Evolutionary conservation across 1,140 invertebrate species (phyloP), one percentile per base, ranked within the genome.

Genomic region (Babylonia areolata): DNA sequence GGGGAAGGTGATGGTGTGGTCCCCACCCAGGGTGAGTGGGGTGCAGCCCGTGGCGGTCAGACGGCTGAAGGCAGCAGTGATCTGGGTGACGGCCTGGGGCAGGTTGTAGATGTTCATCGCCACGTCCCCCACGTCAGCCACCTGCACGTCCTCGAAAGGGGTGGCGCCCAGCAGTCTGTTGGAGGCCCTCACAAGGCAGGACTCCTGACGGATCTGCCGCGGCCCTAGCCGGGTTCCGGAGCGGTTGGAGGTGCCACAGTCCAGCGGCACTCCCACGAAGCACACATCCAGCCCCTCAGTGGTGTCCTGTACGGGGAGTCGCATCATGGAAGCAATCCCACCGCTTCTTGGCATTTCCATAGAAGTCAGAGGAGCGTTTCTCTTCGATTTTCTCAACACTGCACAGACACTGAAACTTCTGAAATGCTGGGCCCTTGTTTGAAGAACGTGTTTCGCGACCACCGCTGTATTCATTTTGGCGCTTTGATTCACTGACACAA

Each of bases 171-270:
- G 11, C 40, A 33, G 40, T 12, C 85, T 86, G 86, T 94, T 94
- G 51, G 90, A 88, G 23, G 87, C 87, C 35, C 93, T 86, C 1
- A 94, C 77, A 0, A 94, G 86, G 15, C 87, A 86, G 0, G 94
- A 94, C 88, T 94, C 94, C 15, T 90, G 85, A 42, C 94, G 86
- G 12, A 94, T 94, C 77, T 93, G 92, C 54, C 94, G 78, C 39
- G 94, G 94, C 40, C 94, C 94, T 87, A 92, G 90, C 77, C 94
- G 83, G 28, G 93, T 92, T 0, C 94, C 94, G 15, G 94, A 89
- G 69, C 93, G 87, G 84, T 94, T 93, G 31, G 93, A 94, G 28
- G 93, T 91, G 12, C 94, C 93, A 28, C 88, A 85, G 81, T 94
- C 94, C 39, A 94, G 80, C 0, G 93, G 93, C 73, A 94, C 90